Base-by-base conservation (phyloP, 2,888 invertebrate species). In the Megastigmus dorsalis region DNA sequence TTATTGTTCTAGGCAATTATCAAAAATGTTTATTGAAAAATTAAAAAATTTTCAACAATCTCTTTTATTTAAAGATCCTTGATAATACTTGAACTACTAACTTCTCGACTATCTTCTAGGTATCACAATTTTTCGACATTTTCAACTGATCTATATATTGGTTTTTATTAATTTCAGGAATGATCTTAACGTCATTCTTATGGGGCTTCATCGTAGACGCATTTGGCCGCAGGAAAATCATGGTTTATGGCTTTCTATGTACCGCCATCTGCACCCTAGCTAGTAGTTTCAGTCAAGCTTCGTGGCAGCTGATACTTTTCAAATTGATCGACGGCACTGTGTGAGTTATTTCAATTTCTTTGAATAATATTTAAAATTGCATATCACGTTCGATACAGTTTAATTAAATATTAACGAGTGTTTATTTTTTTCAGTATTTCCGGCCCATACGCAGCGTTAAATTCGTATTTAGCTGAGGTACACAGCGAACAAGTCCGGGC, bases 131-230 rank as follows among this genome's bases (percentile, higher is more conserved):
- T n/a, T n/a, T n/a, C n/a, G n/a, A n/a, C n/a, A n/a, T n/a, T n/a
- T n/a, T n/a, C n/a, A n/a, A n/a, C n/a, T n/a, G n/a, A n/a, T n/a
- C n/a, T n/a, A n/a, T n/a, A n/a, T n/a, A 30, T n/a, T 54, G 3
- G 18, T 59, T 38, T 36, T 48, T 50, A 1, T 57, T 28, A n/a
- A 26, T 76, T 77, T 26, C 80, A 90, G 90, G 90, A 65, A 90
- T 90, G 89, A 88, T 90, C 83, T 81, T 89, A 48, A 90, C 89
- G 6, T 89, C 89, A 0, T 90, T 89, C 79, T 79, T 90, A 68
- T 90, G 90, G 90, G 90, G 90, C n/a, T 87, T 88, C 9, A 76
- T 87, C 76, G 83, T 86, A 10, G 87, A 87, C 62, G 85, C 83
- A 5, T 84, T 83, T 41, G 87, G 87, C 38, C 84, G 87, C 20